phyloP scores from a whole-genome alignment of 1,140 invertebrate species.

The Drosophila tsacasi region DNA sequence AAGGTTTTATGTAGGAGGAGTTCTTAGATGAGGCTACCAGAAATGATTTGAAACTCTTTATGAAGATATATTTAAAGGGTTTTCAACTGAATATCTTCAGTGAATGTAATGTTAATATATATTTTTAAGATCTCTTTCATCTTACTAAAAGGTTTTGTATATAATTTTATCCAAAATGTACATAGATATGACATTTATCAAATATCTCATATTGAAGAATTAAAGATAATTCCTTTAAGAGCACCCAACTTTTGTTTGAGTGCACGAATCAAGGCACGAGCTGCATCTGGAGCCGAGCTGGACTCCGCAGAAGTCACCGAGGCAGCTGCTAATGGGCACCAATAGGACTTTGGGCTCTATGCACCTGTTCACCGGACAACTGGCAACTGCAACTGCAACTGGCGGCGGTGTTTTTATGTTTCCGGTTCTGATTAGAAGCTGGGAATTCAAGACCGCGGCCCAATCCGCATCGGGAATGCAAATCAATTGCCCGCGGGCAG shows the following conservation, averaged over 20 bases:
- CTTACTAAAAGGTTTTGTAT: neutral
- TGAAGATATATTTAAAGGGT: neutral
- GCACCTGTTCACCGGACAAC: conserved; percentile 65
- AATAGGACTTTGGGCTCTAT: conserved; percentile 46
- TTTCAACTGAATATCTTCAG: too few relatives aligned
- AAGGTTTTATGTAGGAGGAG: neutral
- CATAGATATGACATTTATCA: too few relatives aligned
- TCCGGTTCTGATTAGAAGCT: conserved; percentile 78
- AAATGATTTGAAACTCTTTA: too few relatives aligned
- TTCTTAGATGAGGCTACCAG: too few relatives aligned
- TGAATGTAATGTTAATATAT: too few relatives aligned
- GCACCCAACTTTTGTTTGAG: neutral
- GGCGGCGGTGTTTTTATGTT: conserved; percentile 64
- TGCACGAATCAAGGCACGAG: conserved; percentile 12
- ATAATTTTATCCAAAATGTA: neutral
- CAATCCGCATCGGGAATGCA: conserved; percentile 61
- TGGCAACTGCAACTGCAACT: conserved; percentile 9
- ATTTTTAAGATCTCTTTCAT: neutral
- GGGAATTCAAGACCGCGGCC: conserved; percentile 17
- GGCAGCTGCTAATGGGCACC: conserved; percentile 54
- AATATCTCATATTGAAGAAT: neutral
- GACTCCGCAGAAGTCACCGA: conserved; percentile 11
- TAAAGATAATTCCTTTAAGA: neutral
- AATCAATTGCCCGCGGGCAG: conserved; percentile 68
- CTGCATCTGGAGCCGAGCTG: conserved; percentile 8